Conservation (phyloP, 2,113 vertebrate genomes). For the Oncorhynchus clarkii region DNA sequence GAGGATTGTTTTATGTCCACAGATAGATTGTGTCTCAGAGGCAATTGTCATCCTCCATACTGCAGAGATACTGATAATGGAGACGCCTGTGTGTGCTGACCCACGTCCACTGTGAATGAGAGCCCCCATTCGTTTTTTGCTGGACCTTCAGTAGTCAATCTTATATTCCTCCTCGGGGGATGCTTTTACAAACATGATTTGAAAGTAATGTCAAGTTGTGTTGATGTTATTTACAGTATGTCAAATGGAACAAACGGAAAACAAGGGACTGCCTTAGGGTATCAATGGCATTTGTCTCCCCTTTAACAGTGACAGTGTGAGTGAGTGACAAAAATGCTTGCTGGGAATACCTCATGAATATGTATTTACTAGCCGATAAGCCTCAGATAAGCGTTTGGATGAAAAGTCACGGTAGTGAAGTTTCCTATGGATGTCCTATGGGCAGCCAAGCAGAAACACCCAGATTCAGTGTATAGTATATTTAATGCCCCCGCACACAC, state of each 20-base stretch:
- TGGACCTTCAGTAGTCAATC: too few relatives aligned
- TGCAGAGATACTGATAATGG: background rate
- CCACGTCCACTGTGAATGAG: background rate
- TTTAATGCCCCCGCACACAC: conserved; percentile 35
- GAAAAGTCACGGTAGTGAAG: conserved; percentile 51
- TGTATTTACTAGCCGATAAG: conserved; percentile 42
- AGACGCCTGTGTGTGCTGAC: background rate
- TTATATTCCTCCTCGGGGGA: too few relatives aligned
- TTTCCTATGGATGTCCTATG: conserved; percentile 42
- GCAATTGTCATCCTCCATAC: too few relatives aligned
- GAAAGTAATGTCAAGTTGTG: background rate
- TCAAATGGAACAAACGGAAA: background rate
- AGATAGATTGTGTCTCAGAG: too few relatives aligned
- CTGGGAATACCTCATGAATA: conserved; percentile 24
- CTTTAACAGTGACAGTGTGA: background rate
- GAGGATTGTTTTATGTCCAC: background rate
- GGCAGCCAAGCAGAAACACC: conserved; percentile 41
- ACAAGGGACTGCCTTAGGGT: background rate
- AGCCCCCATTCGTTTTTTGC: too few relatives aligned
- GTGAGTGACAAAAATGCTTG: background rate
- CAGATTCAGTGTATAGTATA: conserved; percentile 29
- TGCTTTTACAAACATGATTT: too few relatives aligned
- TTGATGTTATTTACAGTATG: background rate
- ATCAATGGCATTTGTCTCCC: background rate
- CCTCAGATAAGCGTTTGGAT: conserved; percentile 35